Evolutionary conservation across 2,113 vertebrate species (phyloP), one percentile per base, ranked within the genome.

Genomic region (Notothenia coriiceps): DNA sequence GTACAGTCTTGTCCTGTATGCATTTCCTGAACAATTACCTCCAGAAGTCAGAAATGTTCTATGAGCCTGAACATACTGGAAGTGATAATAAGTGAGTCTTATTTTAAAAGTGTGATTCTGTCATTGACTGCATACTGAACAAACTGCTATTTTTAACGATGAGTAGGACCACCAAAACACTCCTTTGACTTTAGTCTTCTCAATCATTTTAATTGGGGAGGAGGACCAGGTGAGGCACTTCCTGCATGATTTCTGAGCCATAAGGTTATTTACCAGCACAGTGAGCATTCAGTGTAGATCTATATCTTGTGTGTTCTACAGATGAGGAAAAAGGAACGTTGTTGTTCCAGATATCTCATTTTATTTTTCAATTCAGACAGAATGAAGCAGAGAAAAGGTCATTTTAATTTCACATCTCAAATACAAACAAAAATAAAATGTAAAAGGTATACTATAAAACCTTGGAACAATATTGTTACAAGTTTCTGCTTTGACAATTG

Each of bases 21-120:
- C 17, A 25, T 46, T 50, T 22, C 9, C 40, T 17, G 46, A 60
- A 44, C 5, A 40, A 40, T 6, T 40, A 40, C 35, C 7, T 40
- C 35, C 35, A 40, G 35, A 6, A 40, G 35, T 40, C 6, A 40
- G 6, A 40, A 7, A 40, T 18, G 52, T 51, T 68, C 0, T 1
- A 2, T 13, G 10, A 82, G 60, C 70, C 61, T 61, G 25, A 82
- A 65, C 13, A 35, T 14, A 22, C 49, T 54, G 50, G 44, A 57
- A 43, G 46, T 43, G 78, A 79, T 79, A 59, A 79, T 87, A 25
- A 83, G 43, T 0, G 35, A 6, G 35, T 7, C 35, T 40, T 7
- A 40, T 40, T 40, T 40, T 40, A 40, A 40, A 40, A 40, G 35
- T 40, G 12, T 17, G 20, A 43, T n/a, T 35, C 61, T 22, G 15